These are phyloP conservation scores for Toxostoma redivivum DNA, from an alignment of 2,113 vertebrate species.

Conservation along the genomic window DNA sequence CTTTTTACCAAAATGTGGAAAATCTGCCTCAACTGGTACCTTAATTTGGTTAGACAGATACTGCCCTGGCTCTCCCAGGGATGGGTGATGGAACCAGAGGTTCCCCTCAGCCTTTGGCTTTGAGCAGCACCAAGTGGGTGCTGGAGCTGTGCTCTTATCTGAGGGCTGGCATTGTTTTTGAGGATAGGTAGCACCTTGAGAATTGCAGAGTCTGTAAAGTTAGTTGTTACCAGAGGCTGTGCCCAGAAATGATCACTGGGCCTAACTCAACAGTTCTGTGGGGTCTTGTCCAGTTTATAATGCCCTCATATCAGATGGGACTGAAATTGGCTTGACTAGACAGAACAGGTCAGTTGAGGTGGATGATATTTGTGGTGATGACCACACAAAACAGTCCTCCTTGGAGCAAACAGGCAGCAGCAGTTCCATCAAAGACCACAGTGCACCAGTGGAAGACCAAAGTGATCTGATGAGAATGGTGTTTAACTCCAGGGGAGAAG, in stretches of 20 bases:
- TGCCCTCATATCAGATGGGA: no score
- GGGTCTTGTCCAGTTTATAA: neutral
- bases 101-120: neutral
- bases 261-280: neutral
- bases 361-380: accelerated
- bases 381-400: no score
- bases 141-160: neutral
- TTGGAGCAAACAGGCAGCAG: neutral
- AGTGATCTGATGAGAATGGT: neutral
- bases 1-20: neutral
- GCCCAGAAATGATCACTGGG: neutral
- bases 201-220: neutral
- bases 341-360: neutral
- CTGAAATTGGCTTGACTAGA: no score
- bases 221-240: neutral
- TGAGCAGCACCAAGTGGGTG: neutral
- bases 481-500: neutral
- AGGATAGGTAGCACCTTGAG: neutral
- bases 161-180: neutral
- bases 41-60: neutral
- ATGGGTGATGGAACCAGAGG: accelerated
- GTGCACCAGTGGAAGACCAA: no score
- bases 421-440: neutral
- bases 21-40: neutral
- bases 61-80: neutral